Evolutionary conservation across 2,888 invertebrate genomes (phyloP), one percentile per base, ranked within the genome.

Genomic region (Omphaloscelis lunosa): DNA sequence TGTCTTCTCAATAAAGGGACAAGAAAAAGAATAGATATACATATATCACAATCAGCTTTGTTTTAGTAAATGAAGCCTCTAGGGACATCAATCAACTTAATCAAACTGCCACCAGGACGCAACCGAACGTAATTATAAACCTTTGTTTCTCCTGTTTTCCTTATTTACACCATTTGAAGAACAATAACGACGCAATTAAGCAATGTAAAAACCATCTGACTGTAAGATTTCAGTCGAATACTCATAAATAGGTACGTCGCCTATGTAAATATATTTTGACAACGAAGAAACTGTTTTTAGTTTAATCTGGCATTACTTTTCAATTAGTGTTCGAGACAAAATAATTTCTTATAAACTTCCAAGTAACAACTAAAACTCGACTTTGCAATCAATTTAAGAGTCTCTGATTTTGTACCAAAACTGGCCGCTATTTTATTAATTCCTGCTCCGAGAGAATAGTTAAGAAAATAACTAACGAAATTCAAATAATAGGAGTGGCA

Each of bases 71-170:
- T 90, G 87, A 91, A 89, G 85, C 85, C 89, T 86, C 87, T 65
- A 41, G 80, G 75, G 89, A 86, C 91, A 92, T 92, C 91, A 90
- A 92, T 92, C 92, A 92, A 86, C 86, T 86, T 90, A 89, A 91
- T 90, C 90, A 90, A 88, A 86, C 88, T 86, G 88, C 84, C 88
- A 86, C 84, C 78, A 84, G 77, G 82, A 84, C 85, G 71, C 82
- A 84, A 82, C 85, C 79, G 77, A 86, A 85, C 82, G 83, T 89
- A 91, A 91, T 91, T 90, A 90, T 83, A 87, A 85, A 80, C 72
- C 76, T 78, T 82, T 79, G 79, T 76, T 76, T 77, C 65, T 61
- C 34, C 56, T 79, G 53, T 73, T 80, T 85, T 75, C 56, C 76
- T 81, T 79, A 39, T 79, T 78, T 63, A 72, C 74, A 69, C 65